Base-by-base conservation (phyloP, 2,888 invertebrate species). In the Slavum lentiscoides region DNA sequence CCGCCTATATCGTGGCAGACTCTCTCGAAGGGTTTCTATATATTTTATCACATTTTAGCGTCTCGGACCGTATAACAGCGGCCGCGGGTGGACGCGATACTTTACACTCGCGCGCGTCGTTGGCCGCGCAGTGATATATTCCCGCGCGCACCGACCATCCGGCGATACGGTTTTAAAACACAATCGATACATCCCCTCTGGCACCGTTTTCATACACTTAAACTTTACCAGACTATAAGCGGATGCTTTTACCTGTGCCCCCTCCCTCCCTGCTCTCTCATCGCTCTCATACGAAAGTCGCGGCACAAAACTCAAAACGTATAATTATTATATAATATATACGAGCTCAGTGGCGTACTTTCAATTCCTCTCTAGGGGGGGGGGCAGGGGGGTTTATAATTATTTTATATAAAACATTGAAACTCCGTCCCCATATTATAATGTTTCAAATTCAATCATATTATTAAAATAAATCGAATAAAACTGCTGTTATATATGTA, bases 131-230 rank as follows among this genome's bases (percentile, higher is more conserved):
- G 23, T 15, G 9, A 15, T 21, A 30, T 73, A 23, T n/a, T 23
- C 23, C 49, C 39, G 8, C 49, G 1, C 11, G 55, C 66, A 39
- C 23, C 61, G 73, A 19, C 49, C 59, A 4, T 30, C 4, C 2
- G 61, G 30, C 74, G 30, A 74, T 74, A 74, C 37, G 19, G 17
- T 53, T 55, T 74, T 74, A 55, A 74, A 74, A 55, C 55, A 66
- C 66, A 74, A 74, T 74, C 74, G 74, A 66, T 74, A 74, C 9
- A 17, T 9, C 43, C 4, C 43, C 37, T n/a, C n/a, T 4, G 30
- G 1, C 30, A 1, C 30, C 17, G 37, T 61, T 21, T 23, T 49
- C 30, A 62, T 19, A 23, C 43, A 53, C 21, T 74, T 30, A 1
- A 62, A 64, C 74, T 37, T 37, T 55, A n/a, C 37, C 9, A 37